Evolutionary conservation across 2,797 vertebrate genomes (phyloP).

Genomic region (Spinibarbus caldwelli): DNA sequence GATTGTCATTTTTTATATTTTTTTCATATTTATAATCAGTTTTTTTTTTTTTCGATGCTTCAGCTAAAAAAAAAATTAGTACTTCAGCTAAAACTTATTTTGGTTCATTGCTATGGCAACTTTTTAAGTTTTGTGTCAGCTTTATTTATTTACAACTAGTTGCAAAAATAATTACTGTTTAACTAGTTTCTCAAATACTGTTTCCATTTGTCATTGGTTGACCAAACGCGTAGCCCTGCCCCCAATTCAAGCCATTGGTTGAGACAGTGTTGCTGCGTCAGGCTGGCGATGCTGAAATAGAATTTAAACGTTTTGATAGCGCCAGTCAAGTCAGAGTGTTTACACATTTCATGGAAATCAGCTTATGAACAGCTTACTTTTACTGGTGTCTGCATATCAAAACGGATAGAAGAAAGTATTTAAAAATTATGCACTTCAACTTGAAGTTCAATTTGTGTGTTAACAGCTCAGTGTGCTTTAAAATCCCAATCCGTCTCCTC

Average conservation of each 20-base stretch:
- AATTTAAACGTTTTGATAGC: background rate
- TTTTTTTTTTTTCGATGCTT: background rate
- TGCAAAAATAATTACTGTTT: background rate
- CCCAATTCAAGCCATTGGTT: background rate
- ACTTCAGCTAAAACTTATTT: background rate
- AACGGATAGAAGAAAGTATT: slow-evolving; percentile 6
- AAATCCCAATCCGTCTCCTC: slow-evolving; percentile 22
- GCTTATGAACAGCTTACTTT: background rate
- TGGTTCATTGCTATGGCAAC: background rate
- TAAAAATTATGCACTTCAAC: background rate
- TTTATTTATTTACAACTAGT: background rate
- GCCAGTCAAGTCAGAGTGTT: background rate
- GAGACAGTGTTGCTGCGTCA: background rate
- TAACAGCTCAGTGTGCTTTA: slow-evolving; percentile 38
- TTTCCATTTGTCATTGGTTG: too few relatives aligned
- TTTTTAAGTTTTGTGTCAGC: background rate
- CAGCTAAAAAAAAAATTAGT: background rate
- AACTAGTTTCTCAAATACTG: background rate
- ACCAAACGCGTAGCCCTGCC: background rate
- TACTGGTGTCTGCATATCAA: slow-evolving; percentile 13
- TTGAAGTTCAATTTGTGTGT: slow-evolving; percentile 17
- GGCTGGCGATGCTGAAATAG: background rate
- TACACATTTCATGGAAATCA: background rate
- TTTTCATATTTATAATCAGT: background rate
- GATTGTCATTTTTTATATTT: background rate